A percentile compares a stretch with the other conserved stretches of the same genome.
These are phyloP conservation scores for Babylonia areolata DNA, from an alignment of 1,140 invertebrate genomes.

Conservation along the genomic window DNA sequence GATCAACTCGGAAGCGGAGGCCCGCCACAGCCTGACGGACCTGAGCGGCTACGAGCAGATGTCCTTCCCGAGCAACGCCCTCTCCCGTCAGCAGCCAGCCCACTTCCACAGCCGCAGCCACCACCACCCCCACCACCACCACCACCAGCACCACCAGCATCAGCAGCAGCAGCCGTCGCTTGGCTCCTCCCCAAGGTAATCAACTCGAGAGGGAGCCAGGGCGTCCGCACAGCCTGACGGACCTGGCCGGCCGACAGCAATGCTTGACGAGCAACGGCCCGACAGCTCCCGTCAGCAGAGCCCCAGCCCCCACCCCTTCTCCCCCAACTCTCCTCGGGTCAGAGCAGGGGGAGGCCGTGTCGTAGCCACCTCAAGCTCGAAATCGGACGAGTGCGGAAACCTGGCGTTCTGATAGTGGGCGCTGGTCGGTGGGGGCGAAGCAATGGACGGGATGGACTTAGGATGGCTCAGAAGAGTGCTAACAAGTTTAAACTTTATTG, in stretches of 20 bases:
- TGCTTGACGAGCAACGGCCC: constrained; percentile 9
- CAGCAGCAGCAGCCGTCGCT: neutral
- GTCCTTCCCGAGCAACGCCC: constrained; percentile 46
- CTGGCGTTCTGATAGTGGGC: constrained; percentile 14
- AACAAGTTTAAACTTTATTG: no score
- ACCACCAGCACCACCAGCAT: neutral
- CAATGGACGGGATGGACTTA: no score
- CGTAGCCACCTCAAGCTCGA: constrained; percentile 67
- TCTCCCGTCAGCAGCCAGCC: constrained; percentile 5
- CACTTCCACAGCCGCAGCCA: constrained; percentile 28
- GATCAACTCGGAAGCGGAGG: constrained; percentile 6
- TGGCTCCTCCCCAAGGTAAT: neutral
- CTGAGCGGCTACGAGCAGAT: constrained; percentile 50
- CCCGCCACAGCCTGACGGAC: constrained; percentile 50
- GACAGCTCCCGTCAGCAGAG: constrained; percentile 42
- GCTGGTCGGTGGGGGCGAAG: no score
- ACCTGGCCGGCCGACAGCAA: constrained; percentile 55
- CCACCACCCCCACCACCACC: no score
- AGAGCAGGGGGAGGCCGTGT: constrained; percentile 50
- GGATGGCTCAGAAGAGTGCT: no score
- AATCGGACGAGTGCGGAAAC: constrained; percentile 60
- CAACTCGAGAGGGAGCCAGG: neutral
- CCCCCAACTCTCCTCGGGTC: no score
- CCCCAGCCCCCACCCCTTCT: constrained; percentile 59
- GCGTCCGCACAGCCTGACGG: constrained; percentile 52